Conservation (phyloP, 2,113 vertebrate species). For the Oryzias woworae region DNA sequence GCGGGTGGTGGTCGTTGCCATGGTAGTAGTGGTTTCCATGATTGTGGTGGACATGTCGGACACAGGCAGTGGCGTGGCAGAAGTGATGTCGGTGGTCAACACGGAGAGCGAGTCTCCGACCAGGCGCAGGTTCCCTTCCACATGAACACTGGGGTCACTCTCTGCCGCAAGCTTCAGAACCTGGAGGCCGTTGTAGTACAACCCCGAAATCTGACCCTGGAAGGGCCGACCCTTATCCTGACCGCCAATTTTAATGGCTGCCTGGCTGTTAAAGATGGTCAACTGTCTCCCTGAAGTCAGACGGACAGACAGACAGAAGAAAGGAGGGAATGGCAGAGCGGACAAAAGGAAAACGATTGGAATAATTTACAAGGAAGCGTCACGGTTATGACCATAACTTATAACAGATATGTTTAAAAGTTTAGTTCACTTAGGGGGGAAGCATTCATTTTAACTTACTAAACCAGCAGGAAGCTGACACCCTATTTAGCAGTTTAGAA, state of each 20-base stretch:
- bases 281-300: constrained; percentile 87
- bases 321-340: constrained; percentile 42
- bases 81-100: constrained; percentile 87
- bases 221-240: constrained; percentile 89
- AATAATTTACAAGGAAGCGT: constrained; percentile 21
- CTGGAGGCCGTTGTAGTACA: constrained; percentile 95
- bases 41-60: constrained; percentile 94
- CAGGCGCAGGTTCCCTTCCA: constrained; percentile 88
- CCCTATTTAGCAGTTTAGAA: constrained; percentile 56
- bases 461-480: constrained; percentile 42
- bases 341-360: constrained; percentile 36
- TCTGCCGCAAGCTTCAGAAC: constrained; percentile 92
- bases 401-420: constrained; percentile 20
- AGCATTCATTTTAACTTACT: constrained; percentile 36
- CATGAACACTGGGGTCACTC: constrained; percentile 88
- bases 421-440: constrained; percentile 39
- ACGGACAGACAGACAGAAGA: constrained; percentile 42
- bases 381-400: constrained; percentile 18
- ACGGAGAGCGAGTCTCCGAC: constrained; percentile 90
- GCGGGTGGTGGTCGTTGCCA: constrained; percentile 92
- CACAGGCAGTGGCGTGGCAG: constrained; percentile 87
- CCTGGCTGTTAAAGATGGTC: constrained; percentile 98
- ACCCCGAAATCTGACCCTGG: constrained; percentile 94
- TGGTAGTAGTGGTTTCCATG: constrained; percentile 95
- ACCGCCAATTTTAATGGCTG: constrained; percentile 91